These are phyloP conservation scores for Matsumyia berberina DNA, from an alignment of 2,888 invertebrate species.

Conservation along the genomic window DNA sequence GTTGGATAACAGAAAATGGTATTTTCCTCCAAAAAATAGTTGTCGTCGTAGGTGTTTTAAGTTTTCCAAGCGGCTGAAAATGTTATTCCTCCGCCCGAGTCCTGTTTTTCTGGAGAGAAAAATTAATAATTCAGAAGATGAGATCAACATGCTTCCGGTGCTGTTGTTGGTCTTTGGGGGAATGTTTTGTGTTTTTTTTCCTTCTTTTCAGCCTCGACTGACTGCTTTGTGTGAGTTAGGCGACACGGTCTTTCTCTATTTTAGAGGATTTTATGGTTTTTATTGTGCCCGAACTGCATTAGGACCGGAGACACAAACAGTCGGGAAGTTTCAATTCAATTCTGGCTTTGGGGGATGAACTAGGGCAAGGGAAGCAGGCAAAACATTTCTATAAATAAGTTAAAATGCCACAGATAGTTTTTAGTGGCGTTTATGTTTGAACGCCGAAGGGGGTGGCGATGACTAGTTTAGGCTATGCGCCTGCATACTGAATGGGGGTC, in stretches of 20 bases:
- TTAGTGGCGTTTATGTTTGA: constrained; percentile 68
- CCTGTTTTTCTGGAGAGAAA: constrained; percentile 8
- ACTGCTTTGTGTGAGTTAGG: constrained; percentile 23
- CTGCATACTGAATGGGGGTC: constrained; percentile 61
- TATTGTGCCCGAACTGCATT: constrained; percentile 55
- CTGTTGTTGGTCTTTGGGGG: constrained; percentile 61
- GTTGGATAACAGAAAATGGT: constrained; percentile 38
- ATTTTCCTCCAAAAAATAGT: constrained; percentile 31
- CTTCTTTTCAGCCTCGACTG: neutral
- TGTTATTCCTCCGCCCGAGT: constrained; percentile 13
- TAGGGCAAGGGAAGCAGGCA: constrained; percentile 20
- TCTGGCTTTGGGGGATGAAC: constrained; percentile 44
- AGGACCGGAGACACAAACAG: constrained; percentile 40
- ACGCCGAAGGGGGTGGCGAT: constrained; percentile 9
- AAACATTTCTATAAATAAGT: constrained; percentile 75
- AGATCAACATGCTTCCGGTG: constrained; percentile 73
- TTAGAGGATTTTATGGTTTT: constrained; percentile 54
- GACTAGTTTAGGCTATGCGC: constrained; percentile 37
- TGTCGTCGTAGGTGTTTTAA: constrained; percentile 66
- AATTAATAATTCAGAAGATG: constrained; percentile 71
- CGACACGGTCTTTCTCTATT: constrained; percentile 65
- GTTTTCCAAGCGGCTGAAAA: constrained; percentile 52
- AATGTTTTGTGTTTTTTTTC: constrained; percentile 35
- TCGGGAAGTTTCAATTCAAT: constrained; percentile 70
- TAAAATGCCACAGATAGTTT: constrained; percentile 74